phyloP scores from a whole-genome alignment of 2,113 vertebrate species.

The Ceratotherium simum region DNA sequence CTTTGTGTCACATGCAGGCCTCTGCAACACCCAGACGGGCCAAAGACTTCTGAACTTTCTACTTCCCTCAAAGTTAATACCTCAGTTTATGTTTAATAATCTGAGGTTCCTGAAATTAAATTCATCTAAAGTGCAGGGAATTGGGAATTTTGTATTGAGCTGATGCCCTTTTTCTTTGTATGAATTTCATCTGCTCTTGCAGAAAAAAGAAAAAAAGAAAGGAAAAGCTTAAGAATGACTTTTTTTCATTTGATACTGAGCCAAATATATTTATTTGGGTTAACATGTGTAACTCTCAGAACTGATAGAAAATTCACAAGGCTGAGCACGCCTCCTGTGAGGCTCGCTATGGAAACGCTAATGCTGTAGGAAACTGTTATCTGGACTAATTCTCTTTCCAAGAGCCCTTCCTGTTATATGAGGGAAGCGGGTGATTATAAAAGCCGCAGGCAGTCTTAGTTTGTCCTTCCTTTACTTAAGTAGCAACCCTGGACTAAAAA shows the following conservation, averaged over 20 bases:
- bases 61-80: neutral
- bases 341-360: conserved; percentile 81
- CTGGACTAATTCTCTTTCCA: conserved; percentile 77
- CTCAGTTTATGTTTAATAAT: neutral
- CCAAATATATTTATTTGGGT: conserved; percentile 82
- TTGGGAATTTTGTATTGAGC: neutral
- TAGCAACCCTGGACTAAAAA: neutral
- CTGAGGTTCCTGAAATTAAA: conserved; percentile 10
- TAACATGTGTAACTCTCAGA: conserved; percentile 86
- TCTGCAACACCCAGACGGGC: neutral
- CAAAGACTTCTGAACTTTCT: neutral
- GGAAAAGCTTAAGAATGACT: neutral
- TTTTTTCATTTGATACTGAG: conserved; percentile 82
- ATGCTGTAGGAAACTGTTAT: conserved; percentile 80
- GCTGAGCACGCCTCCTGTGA: conserved; percentile 80
- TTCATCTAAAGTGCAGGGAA: neutral
- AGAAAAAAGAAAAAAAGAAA: neutral
- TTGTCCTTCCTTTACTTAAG: conserved; percentile 38
- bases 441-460: conserved; percentile 62
- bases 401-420: conserved; percentile 71
- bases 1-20: neutral
- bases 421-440: conserved; percentile 64
- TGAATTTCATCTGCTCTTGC: conserved; percentile 32
- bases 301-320: conserved; percentile 84
- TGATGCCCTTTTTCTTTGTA: neutral